Evolutionary conservation across 1,140 invertebrate species (phyloP).

Genomic region (Wasmannia auropunctata): DNA sequence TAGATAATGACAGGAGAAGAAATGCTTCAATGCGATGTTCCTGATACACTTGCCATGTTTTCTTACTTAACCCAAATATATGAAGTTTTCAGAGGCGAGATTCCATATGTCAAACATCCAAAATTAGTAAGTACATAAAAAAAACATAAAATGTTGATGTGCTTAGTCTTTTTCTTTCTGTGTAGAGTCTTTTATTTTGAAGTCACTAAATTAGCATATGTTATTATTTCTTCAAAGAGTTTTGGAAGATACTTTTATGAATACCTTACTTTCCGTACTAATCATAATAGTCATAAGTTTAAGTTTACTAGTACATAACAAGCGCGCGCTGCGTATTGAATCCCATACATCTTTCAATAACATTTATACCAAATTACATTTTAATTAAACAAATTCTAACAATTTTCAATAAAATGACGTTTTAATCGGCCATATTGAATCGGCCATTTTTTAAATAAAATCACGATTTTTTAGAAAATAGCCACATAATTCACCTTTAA

Average conservation of each 20-base stretch:
- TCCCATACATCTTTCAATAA: too few relatives aligned
- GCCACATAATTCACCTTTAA: too few relatives aligned
- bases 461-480: too few relatives aligned
- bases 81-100: conserved; percentile 92
- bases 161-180: neutral
- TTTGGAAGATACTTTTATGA: neutral
- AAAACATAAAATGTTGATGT: neutral
- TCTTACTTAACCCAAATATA: conserved; percentile 95
- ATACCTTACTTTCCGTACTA: neutral
- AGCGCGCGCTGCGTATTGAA: too few relatives aligned
- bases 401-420: too few relatives aligned
- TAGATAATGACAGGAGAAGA: conserved; percentile 92
- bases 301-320: too few relatives aligned
- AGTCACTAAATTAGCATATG: neutral
- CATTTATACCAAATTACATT: too few relatives aligned
- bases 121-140: conserved; percentile 90
- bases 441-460: too few relatives aligned
- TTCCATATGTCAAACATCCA: conserved; percentile 92
- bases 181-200: neutral
- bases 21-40: conserved; percentile 89
- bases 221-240: neutral
- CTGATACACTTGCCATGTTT: conserved; percentile 92
- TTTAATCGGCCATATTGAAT: too few relatives aligned
- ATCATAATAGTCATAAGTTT: neutral
- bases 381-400: too few relatives aligned